phyloP scores from a whole-genome alignment of 2,797 vertebrate genomes.

The Picus viridis region DNA sequence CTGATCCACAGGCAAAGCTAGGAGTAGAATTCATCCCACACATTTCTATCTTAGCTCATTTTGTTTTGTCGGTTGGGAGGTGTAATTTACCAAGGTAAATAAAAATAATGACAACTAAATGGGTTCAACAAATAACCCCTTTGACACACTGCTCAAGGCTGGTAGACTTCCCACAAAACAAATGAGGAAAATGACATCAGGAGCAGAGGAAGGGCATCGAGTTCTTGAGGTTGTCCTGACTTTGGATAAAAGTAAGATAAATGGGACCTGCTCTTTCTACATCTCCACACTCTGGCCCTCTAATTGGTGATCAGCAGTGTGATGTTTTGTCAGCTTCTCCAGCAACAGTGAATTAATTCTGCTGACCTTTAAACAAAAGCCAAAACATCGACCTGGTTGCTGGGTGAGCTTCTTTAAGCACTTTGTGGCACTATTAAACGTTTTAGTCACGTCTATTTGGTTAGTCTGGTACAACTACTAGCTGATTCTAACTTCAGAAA shows the following conservation, averaged over 20 bases:
- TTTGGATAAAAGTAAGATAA: not conserved
- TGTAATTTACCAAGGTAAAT: not conserved
- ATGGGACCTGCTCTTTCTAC: not conserved
- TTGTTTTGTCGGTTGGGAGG: not conserved
- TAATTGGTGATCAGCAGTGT: not conserved
- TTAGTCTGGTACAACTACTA: not conserved
- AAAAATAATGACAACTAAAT: not conserved
- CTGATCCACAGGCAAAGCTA: not conserved
- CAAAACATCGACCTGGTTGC: not conserved
- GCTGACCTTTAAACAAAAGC: not conserved
- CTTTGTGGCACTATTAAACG: not conserved
- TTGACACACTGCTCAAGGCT: not conserved
- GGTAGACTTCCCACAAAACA: not conserved
- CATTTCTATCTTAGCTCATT: not conserved
- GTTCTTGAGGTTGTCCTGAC: not conserved
- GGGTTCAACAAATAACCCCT: not conserved
- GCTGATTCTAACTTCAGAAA: not conserved
- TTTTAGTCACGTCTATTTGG: not conserved
- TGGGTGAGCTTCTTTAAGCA: constrained; percentile 7
- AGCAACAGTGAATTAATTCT: not conserved
- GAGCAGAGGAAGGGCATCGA: not conserved
- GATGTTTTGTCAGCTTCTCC: not conserved
- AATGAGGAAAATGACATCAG: not conserved
- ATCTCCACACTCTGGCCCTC: not conserved
- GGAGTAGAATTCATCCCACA: not conserved